These are phyloP conservation scores for Asobara japonica DNA, from an alignment of 1,140 invertebrate genomes.

Conservation along the genomic window DNA sequence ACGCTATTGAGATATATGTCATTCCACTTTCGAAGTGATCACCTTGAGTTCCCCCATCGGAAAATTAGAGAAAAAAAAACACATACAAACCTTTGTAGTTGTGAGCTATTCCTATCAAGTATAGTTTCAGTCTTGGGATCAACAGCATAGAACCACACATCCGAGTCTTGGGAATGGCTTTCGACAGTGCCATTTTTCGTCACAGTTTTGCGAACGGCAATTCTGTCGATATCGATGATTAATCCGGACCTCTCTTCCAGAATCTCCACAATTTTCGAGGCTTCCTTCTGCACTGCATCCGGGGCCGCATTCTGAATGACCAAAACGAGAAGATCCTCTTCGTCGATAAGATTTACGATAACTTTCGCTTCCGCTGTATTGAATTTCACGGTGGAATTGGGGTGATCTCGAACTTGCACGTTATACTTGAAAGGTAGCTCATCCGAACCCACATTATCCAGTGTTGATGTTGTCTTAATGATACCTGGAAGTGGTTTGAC, in stretches of 20 bases:
- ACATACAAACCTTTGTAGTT: conserved; percentile 75
- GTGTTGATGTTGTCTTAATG: conserved; percentile 76
- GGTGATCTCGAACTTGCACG: conserved; percentile 81
- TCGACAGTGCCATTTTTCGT: conserved; percentile 79
- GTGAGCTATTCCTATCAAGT: conserved; percentile 75
- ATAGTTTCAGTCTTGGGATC: conserved; percentile 83
- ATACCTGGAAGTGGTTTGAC: too few species aligned
- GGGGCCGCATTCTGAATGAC: conserved; percentile 80
- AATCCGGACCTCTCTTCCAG: conserved; percentile 80
- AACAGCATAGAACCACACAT: conserved; percentile 87
- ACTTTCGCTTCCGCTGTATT: conserved; percentile 73
- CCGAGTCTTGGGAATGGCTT: conserved; percentile 78
- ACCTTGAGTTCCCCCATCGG: too few species aligned
- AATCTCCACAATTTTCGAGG: conserved; percentile 73
- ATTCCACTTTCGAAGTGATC: too few species aligned
- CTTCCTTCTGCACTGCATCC: conserved; percentile 74
- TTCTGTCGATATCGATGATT: conserved; percentile 81
- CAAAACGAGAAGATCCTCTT: conserved; percentile 79
- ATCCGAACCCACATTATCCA: conserved; percentile 73
- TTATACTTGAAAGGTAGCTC: conserved; percentile 78
- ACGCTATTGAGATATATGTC: too few species aligned
- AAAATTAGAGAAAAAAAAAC: too few species aligned
- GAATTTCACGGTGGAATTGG: conserved; percentile 70
- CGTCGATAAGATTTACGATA: conserved; percentile 77
- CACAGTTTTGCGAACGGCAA: conserved; percentile 75